Evolutionary conservation across 2,797 vertebrate genomes (phyloP).

Genomic region (Protonibea diacanthus): DNA sequence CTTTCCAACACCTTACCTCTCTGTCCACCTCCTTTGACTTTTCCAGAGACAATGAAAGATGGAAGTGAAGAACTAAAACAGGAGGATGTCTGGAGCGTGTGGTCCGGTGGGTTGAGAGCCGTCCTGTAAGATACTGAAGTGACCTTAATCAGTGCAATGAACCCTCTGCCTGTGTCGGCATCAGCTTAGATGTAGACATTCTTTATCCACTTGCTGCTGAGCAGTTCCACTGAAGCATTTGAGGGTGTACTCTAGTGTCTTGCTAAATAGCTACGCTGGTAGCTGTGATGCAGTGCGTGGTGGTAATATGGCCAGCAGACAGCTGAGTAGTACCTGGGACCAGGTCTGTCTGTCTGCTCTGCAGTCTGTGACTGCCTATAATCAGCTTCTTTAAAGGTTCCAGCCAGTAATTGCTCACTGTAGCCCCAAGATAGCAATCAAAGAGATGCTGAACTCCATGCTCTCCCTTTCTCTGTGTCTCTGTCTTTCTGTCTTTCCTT

Average conservation of each 20-base stretch:
- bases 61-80: conserved; percentile 23
- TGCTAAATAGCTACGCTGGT: conserved; percentile 4
- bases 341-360: conserved; percentile 69
- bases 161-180: conserved; percentile 23
- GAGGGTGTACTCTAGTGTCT: conserved; percentile 19
- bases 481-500: conserved; percentile 46
- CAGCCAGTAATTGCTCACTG: conserved; percentile 90
- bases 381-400: conserved; percentile 89
- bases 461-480: conserved; percentile 65
- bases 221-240: conserved; percentile 18
- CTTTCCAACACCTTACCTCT: conserved; percentile 60
- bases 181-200: conserved; percentile 20
- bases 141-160: not conserved
- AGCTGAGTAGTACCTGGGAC: conserved; percentile 73
- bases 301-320: conserved; percentile 48
- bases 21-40: conserved; percentile 46
- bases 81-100: conserved; percentile 13
- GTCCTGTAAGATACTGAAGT: conserved; percentile 8
- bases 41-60: conserved; percentile 42
- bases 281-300: conserved; percentile 8
- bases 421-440: conserved; percentile 93
- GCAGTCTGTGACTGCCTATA: conserved; percentile 83
- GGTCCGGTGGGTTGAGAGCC: conserved; percentile 30
- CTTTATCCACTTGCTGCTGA: conserved; percentile 23
- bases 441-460: conserved; percentile 87